Evolutionary conservation across 2,113 vertebrate genomes (phyloP), one percentile per base, ranked within the genome.

Genomic region (Elgaria multicarinata): DNA sequence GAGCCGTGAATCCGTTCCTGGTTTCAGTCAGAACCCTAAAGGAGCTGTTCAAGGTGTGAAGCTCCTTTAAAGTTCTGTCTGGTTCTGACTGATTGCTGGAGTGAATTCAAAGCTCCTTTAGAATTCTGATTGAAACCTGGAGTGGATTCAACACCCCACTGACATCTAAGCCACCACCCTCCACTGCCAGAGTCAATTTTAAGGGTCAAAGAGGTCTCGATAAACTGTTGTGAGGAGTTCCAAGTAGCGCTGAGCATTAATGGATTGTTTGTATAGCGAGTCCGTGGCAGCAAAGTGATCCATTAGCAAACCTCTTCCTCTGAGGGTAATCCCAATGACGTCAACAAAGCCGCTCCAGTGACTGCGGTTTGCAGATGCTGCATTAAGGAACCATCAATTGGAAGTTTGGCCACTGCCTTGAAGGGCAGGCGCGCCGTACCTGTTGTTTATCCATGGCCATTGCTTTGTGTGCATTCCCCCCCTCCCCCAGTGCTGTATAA

Each of bases 141-240:
- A n/a, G n/a, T n/a, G n/a, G n/a, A n/a, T n/a, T n/a, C n/a, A n/a
- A n/a, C n/a, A n/a, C n/a, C n/a, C n/a, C n/a, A n/a, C n/a, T n/a
- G n/a, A n/a, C n/a, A n/a, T n/a, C n/a, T n/a, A n/a, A n/a, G n/a
- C 46, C 46, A 50, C 46, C 46, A 50, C 4, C 46, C 8, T 50
- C 46, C 46, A 50, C 46, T 84, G 82, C n/a, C 22, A 58, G 33
- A 55, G 50, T n/a, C 13, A 5, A 10, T 39, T 89, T 81, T 92
- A 55, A 90, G 67, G 81, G 83, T 85, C 72, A 81, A 82, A 88
- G 0, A 1, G 0, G 26, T 90, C 93, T 72, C 75, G 72, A 81
- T 75, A 91, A 95, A 89, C 71, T 0, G 0, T 53, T 33, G 69
- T 71, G 69, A 84, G 86, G 93, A 93, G 92, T 62, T 87, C 90